Base-by-base conservation (phyloP, 2,113 vertebrate genomes). In the Microcebus lehilahytsara region DNA sequence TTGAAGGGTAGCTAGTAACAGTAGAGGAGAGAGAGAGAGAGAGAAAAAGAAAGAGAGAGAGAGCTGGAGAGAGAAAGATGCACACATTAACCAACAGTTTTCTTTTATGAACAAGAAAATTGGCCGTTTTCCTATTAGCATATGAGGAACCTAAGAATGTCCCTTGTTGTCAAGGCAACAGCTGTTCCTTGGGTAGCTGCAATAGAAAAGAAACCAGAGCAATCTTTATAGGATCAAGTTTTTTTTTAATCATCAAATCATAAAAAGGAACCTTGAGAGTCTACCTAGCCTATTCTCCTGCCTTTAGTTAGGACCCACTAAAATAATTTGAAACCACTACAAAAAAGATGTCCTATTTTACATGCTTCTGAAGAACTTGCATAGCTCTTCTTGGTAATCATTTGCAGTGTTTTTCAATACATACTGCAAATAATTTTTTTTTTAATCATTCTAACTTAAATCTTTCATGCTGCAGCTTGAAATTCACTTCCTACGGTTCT, bases 141-240 rank as follows among this genome's bases (percentile, higher is more conserved):
- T 97, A 92, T 0, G 1, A 96, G 96, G 95, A 98, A 97, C 84
- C 97, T 95, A 97, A 97, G 97, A 98, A 87, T 93, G 89, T 92
- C 97, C 94, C 97, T 96, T 98, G 98, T 98, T 98, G 98, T 98
- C 98, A 98, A 98, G 98, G 98, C 97, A 98, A 98, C 98, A 97
- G 97, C 95, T 97, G 85, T 97, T 98, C 91, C 98, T 93, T 98
- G 97, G 96, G 97, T 96, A 97, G 86, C 95, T 7, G 9, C 92
- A 98, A 96, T 75, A 97, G 97, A 98, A 97, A 96, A 97, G 96
- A 98, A 96, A 80, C 74, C 67, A 97, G 93, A 98, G 94, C 0
- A 0, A 98, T 97, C 93, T 98, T 96, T 72, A 40, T 95, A 96
- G 95, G 96, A 91, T 93, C 96, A 91, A 94, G 92, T 94, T 96